Evolutionary conservation across 2,113 vertebrate genomes (phyloP).

Genomic region (Glaucomys volans): DNA sequence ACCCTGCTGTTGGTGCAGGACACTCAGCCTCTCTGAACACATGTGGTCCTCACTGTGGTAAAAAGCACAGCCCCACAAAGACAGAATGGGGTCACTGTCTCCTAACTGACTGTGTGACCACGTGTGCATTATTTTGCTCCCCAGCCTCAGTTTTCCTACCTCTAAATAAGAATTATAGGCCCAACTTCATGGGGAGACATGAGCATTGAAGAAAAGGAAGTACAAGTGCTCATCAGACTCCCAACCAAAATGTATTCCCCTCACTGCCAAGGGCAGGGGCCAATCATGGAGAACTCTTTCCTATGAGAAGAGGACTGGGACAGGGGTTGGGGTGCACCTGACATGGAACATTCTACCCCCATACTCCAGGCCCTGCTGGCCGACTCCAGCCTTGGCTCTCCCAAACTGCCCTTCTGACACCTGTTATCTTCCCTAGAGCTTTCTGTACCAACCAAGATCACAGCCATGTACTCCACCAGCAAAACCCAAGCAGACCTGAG

Average conservation of each 20-base stretch:
- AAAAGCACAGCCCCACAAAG: neutral
- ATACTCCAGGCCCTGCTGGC: neutral
- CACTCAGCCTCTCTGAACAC: neutral
- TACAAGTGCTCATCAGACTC: neutral
- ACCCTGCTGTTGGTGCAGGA: neutral
- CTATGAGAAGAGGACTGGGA: neutral
- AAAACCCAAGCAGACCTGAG: neutral
- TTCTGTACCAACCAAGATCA: neutral
- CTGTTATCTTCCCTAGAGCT: neutral
- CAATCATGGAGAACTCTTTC: neutral
- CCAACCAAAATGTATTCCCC: neutral
- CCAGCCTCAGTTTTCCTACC: neutral
- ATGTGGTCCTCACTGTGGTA: fast-evolving
- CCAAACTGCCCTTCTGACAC: neutral
- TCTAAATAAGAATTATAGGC: neutral
- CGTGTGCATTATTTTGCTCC: neutral
- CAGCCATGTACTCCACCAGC: neutral
- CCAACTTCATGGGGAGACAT: neutral
- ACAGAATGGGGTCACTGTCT: neutral
- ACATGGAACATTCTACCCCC: neutral
- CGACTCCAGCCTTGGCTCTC: neutral
- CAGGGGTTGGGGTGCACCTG: fast-evolving
- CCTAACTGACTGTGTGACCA: neutral
- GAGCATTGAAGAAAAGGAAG: neutral
- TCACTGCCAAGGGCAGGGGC: neutral